phyloP scores from a whole-genome alignment of 2,797 vertebrate genomes.

The Paratrypauchen microcephalus region DNA sequence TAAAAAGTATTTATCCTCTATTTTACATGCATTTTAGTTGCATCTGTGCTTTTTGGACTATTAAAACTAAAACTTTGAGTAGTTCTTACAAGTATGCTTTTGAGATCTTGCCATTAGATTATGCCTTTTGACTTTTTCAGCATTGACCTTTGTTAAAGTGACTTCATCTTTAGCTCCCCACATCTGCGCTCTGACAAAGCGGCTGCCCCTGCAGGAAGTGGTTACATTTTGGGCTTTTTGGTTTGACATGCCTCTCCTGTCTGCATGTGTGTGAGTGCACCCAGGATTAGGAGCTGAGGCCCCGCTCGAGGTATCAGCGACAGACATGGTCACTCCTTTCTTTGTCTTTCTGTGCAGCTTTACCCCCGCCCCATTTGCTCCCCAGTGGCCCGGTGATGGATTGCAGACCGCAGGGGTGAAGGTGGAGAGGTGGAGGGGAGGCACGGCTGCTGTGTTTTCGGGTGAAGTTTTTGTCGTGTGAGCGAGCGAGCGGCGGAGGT shows the following conservation, averaged over 20 bases:
- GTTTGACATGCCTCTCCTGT: conserved; percentile 55
- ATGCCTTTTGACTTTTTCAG: conserved; percentile 9
- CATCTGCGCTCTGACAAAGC: conserved; percentile 25
- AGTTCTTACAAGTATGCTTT: background rate
- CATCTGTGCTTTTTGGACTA: background rate
- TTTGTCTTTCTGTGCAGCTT: conserved; percentile 49
- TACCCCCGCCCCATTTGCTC: conserved; percentile 36
- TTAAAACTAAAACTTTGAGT: background rate
- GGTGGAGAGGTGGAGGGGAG: conserved; percentile 63
- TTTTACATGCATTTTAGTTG: too few species aligned
- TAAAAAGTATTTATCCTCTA: too few species aligned
- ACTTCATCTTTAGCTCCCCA: conserved; percentile 39
- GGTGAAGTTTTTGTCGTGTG: conserved; percentile 35
- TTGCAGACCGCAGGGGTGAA: conserved; percentile 70
- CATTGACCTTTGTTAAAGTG: conserved; percentile 24
- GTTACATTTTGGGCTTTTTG: conserved; percentile 62
- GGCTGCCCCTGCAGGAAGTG: conserved; percentile 58
- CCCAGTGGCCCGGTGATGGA: conserved; percentile 64
- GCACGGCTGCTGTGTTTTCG: conserved; percentile 15
- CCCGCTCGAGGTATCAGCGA: conserved; percentile 58
- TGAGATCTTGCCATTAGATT: conserved; percentile 17
- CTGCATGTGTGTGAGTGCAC: conserved; percentile 9
- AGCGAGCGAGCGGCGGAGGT: conserved; percentile 32
- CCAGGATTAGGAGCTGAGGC: conserved; percentile 58
- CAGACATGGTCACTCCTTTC: conserved; percentile 53